Percentiles rank a stretch among this genome's conserved stretches.
Conservation (phyloP, 2,797 vertebrate species). For the Oophaga sylvatica region DNA sequence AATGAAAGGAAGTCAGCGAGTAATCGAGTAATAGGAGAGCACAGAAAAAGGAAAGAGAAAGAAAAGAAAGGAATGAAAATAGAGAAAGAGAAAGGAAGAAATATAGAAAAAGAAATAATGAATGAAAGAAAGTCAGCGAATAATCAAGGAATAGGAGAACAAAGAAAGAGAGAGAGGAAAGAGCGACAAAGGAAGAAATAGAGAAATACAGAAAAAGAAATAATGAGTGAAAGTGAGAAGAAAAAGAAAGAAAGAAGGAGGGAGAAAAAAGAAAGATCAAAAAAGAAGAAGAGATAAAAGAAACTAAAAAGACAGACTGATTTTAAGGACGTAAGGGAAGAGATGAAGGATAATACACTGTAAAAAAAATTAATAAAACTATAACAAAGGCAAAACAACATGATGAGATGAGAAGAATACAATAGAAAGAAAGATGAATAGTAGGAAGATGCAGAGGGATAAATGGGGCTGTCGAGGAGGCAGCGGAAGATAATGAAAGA, state of each 20-base stretch:
- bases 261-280: background rate
- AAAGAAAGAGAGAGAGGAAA: too few species aligned
- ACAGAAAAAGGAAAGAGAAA: background rate
- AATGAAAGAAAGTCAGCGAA: too few species aligned
- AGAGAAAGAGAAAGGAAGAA: background rate
- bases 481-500: background rate
- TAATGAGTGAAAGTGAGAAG: background rate
- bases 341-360: too few species aligned
- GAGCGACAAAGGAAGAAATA: background rate
- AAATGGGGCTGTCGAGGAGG: background rate
- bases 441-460: background rate
- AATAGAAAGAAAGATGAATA: background rate
- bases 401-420: background rate
- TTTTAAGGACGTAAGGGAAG: too few species aligned
- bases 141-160: too few species aligned
- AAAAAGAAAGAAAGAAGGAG: background rate
- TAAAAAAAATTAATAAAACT: too few species aligned
- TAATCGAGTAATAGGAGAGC: background rate
- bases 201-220: background rate
- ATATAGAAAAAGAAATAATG: constrained; percentile 76
- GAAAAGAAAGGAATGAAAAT: too few species aligned
- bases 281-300: background rate
- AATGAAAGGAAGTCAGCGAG: background rate
- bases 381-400: constrained; percentile 63
- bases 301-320: too few species aligned